A percentile compares a stretch with the other conserved stretches of the same genome.
Evolutionary conservation across 2,113 vertebrate genomes (phyloP).

Genomic region (Acrocephalus arundinaceus): DNA sequence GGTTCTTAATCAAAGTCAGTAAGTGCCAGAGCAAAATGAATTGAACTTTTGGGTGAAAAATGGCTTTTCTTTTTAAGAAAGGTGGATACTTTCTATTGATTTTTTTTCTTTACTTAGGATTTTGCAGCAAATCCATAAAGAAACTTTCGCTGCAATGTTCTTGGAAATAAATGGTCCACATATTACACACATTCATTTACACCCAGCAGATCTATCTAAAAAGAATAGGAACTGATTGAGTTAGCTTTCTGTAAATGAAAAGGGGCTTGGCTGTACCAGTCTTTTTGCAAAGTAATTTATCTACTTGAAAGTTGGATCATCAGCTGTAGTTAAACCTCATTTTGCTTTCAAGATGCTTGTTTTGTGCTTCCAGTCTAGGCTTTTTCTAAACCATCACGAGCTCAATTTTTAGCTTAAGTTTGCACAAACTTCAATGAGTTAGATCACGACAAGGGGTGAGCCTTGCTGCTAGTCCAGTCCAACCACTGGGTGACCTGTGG

Average conservation of each 20-base stretch:
- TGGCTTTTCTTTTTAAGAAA: slow-evolving; percentile 20
- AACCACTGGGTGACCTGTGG: accelerated
- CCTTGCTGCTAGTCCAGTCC: neutral
- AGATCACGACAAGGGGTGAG: neutral
- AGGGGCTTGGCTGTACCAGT: slow-evolving; percentile 19
- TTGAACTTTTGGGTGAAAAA: neutral
- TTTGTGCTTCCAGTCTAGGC: neutral
- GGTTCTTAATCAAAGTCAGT: slow-evolving; percentile 30
- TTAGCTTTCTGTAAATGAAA: slow-evolving; percentile 58
- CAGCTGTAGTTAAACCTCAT: slow-evolving; percentile 39
- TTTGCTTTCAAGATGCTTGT: slow-evolving; percentile 35
- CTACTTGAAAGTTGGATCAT: slow-evolving; percentile 38
- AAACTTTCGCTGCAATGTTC: neutral
- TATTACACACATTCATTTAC: slow-evolving; percentile 49
- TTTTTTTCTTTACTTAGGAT: slow-evolving; percentile 6
- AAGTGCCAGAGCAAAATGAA: slow-evolving; percentile 17
- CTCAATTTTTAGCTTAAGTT: neutral
- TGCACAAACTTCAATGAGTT: neutral
- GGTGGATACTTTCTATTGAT: neutral
- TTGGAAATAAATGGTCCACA: slow-evolving; percentile 56
- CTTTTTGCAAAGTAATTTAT: slow-evolving; percentile 48
- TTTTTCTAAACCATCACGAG: neutral
- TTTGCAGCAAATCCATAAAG: slow-evolving; percentile 38
- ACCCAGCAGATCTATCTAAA: slow-evolving; percentile 27
- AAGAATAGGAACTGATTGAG: slow-evolving; percentile 64